phyloP scores from a whole-genome alignment of 2,888 invertebrate genomes.

The Drosophila formosana region DNA sequence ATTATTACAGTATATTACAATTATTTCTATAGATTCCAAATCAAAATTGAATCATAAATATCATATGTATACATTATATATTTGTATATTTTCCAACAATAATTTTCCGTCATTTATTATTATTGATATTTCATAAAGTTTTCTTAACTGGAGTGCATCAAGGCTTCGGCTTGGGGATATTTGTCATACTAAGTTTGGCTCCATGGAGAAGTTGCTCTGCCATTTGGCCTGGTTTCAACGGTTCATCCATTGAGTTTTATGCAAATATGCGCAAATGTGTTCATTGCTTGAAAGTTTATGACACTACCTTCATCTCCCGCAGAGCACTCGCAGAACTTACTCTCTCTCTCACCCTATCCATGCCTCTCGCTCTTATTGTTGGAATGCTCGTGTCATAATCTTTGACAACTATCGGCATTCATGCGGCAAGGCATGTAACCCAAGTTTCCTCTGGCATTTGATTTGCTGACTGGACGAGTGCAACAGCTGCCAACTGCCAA shows the following conservation, averaged over 20 bases:
- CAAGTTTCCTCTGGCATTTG: slow-evolving; percentile 59
- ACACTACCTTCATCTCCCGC: slow-evolving; percentile 17
- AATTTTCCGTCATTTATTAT: neutral
- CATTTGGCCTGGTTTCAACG: slow-evolving; percentile 46
- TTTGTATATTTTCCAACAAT: neutral
- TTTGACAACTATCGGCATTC: slow-evolving; percentile 80
- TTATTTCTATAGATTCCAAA: too few relatives aligned
- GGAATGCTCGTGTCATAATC: slow-evolving; percentile 73
- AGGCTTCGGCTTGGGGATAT: slow-evolving; percentile 2
- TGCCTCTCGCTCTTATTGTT: neutral
- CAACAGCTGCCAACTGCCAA: slow-evolving; percentile 58
- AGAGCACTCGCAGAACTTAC: neutral
- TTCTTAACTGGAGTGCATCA: slow-evolving; percentile 14
- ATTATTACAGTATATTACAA: too few relatives aligned
- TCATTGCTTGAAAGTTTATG: slow-evolving; percentile 74
- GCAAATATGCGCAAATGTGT: slow-evolving; percentile 79
- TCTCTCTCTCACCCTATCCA: neutral
- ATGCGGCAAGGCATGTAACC: slow-evolving; percentile 46
- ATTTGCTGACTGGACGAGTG: slow-evolving; percentile 64
- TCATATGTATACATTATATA: neutral
- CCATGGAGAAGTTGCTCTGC: slow-evolving; percentile 32
- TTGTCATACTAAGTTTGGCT: neutral
- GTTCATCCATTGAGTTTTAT: slow-evolving; percentile 65
- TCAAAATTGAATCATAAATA: too few relatives aligned
- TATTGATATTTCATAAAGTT: too few relatives aligned